Evolutionary conservation across 2,797 vertebrate genomes (phyloP), one percentile per base, ranked within the genome.

Genomic region (Masticophis lateralis): DNA sequence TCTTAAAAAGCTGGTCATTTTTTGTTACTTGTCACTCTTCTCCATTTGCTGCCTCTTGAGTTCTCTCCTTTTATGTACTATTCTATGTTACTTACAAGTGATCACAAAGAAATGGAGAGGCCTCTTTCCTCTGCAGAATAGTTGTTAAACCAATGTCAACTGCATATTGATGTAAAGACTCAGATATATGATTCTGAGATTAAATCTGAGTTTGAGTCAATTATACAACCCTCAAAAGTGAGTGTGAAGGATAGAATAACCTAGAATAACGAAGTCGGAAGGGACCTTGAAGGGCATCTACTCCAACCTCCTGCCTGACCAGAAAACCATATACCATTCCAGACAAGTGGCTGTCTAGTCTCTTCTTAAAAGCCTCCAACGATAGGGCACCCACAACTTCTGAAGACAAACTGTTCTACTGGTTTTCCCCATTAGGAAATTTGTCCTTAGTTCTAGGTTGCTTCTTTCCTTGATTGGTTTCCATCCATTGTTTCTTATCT

Each of bases 211-310:
- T 90, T 79, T 12, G 69, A 93, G 60, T 92, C 37, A 91, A 56
- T 92, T 94, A 95, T 94, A 92, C 18, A 47, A 57, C 16, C 60
- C 32, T 51, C 0, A 27, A 32, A 92, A 43, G 87, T 90, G 83
- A 94, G 47, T 25, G 20, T 91, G 59, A 56, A 87, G 94, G 86
- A 91, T 43, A 74, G n/a, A 74, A 74, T 18, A 37, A 32, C 7
- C 6, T 74, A 20, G 66, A 18, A 37, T 74, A 74, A 74, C 1
- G 1, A 18, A 74, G 16, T 16, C 37, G 66, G 32, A 37, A 74
- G 14, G 66, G 66, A 69, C n/a, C 14, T 16, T 8, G 14, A 69
- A 69, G 66, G 66, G 16, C 66, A 6, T 18, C 66, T 69, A 32
- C 2, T 32, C 6, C n/a, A 69, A 18, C 0, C 66, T 74, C 6